A percentile compares a stretch with the other conserved stretches of the same genome.
Evolutionary conservation across 1,140 invertebrate species (phyloP).

Genomic region (Eumaeus atala): DNA sequence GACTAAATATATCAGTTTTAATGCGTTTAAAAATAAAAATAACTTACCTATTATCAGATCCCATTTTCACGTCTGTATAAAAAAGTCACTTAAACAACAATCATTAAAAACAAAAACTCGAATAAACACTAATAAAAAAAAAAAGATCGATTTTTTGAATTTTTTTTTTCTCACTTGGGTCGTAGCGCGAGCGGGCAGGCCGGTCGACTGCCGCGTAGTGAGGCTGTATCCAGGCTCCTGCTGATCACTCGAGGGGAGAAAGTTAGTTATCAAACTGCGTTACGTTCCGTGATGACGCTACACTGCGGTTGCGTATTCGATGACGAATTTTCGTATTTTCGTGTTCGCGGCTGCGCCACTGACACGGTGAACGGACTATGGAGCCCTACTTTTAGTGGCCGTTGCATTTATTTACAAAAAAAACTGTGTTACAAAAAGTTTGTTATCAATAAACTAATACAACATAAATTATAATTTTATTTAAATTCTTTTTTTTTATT

Average conservation of each 20-base stretch:
- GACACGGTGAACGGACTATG: conserved; percentile 53
- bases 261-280: conserved; percentile 69
- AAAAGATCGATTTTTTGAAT: conserved; percentile 31
- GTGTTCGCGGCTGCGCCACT: conserved; percentile 52
- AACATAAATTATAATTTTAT: too few relatives aligned
- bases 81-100: conserved; percentile 35
- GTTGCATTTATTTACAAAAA: not conserved
- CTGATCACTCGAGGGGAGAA: conserved; percentile 49
- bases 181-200: conserved; percentile 38
- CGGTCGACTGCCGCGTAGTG: conserved; percentile 46
- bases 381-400: conserved; percentile 40
- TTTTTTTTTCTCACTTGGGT: conserved; percentile 38
- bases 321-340: conserved; percentile 62
- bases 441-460: too few relatives aligned
- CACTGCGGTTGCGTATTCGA: conserved; percentile 63
- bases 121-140: conserved; percentile 19
- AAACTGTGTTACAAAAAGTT: not conserved
- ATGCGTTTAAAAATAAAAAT: conserved; percentile 20
- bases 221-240: conserved; percentile 40
- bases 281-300: conserved; percentile 65
- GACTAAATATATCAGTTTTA: too few relatives aligned
- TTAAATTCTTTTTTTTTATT: too few relatives aligned
- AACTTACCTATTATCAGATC: conserved; percentile 54
- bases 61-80: conserved; percentile 44
- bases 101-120: conserved; percentile 44